Conservation (phyloP, 1,140 invertebrate genomes). For the Laupala kohalensis region DNA sequence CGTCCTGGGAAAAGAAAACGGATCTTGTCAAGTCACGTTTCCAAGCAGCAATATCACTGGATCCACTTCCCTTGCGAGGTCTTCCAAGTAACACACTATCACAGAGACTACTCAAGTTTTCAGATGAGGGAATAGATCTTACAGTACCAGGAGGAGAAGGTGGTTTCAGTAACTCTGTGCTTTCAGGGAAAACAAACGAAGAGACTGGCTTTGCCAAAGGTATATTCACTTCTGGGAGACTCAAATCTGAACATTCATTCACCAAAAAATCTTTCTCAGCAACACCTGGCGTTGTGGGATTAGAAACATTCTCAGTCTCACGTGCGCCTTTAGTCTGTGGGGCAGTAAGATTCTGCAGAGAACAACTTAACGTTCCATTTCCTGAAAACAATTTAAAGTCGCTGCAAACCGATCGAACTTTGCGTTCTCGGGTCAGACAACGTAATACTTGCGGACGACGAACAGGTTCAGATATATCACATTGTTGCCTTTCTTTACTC, state of each 20-base stretch:
- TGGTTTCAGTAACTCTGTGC: neutral
- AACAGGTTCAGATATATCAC: too few relatives aligned
- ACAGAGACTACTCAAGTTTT: neutral
- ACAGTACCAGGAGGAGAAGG: neutral
- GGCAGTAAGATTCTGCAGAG: neutral
- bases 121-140: neutral
- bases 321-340: too few relatives aligned
- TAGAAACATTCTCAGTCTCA: too few relatives aligned
- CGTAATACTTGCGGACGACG: neutral
- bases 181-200: neutral
- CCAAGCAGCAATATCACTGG: slow-evolving; percentile 20
- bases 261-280: neutral
- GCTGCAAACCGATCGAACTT: neutral
- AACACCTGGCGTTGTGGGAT: too few relatives aligned
- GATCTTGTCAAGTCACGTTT: slow-evolving; percentile 10
- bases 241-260: neutral
- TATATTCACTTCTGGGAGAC: neutral
- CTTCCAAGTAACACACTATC: neutral
- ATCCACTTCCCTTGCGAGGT: slow-evolving; percentile 14
- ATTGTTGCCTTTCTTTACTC: too few relatives aligned
- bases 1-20: slow-evolving; percentile 1
- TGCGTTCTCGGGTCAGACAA: neutral
- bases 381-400: neutral
- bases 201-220: neutral
- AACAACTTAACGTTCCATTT: neutral